Percentiles rank a stretch among this genome's conserved stretches.
These are phyloP conservation scores for Tetrax tetrax DNA, from an alignment of 2,113 vertebrate genomes.

Conservation along the genomic window DNA sequence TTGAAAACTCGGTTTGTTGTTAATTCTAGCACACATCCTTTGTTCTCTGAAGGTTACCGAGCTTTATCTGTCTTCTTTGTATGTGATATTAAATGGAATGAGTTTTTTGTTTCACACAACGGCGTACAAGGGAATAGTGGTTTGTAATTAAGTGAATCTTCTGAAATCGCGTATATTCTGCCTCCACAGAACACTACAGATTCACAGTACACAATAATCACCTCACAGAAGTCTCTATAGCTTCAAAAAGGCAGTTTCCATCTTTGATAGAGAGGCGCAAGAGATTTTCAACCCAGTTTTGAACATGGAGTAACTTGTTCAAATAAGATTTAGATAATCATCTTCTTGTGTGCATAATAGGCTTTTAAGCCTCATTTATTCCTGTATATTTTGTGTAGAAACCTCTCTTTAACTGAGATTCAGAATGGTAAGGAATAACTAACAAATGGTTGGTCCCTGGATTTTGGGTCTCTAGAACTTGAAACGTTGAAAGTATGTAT, in stretches of 20 bases:
- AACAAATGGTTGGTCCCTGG: not conserved
- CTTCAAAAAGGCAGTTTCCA: not conserved
- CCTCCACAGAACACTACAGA: not conserved
- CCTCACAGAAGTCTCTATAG: not conserved
- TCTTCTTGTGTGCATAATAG: not conserved
- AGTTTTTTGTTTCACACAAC: not conserved
- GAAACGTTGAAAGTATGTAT: not conserved
- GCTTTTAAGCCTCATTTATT: not conserved
- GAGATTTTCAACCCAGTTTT: not conserved
- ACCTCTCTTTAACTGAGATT: not conserved
- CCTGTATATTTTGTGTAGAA: not conserved
- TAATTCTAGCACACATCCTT: not conserved
- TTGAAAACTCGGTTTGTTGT: not conserved
- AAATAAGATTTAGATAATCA: not conserved
- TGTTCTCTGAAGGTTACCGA: not conserved
- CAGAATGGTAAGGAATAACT: not conserved
- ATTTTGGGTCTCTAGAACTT: not conserved
- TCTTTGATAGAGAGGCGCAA: not conserved
- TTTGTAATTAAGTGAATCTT: not conserved
- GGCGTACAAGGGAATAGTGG: not conserved
- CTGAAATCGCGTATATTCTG: not conserved
- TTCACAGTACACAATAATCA: not conserved
- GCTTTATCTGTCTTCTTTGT: not conserved
- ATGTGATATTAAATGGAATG: fast-evolving
- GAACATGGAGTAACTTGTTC: not conserved